Percentiles rank a stretch among this genome's conserved stretches.
Conservation (phyloP, 2,888 invertebrate genomes). For the Orthosia incerta region DNA sequence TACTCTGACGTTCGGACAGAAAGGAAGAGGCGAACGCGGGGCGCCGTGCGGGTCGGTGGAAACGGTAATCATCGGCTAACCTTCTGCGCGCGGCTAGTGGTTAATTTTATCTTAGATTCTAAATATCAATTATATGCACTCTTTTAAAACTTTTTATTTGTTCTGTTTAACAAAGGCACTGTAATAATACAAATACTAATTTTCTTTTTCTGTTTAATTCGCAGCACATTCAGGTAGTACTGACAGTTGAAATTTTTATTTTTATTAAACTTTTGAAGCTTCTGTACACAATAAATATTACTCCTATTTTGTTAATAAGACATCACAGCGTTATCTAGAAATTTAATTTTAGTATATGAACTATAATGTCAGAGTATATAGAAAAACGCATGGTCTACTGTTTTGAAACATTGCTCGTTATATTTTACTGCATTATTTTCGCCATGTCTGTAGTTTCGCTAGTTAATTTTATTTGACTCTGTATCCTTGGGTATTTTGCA, state of each 20-base stretch:
- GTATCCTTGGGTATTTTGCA: too few relatives aligned
- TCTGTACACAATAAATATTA: slow-evolving; percentile 37
- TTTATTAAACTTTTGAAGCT: slow-evolving; percentile 22
- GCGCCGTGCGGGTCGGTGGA: too few relatives aligned
- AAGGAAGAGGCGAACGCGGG: too few relatives aligned
- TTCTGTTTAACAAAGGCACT: background rate
- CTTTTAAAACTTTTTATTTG: background rate
- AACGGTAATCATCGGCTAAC: too few relatives aligned
- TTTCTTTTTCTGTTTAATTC: slow-evolving; percentile 66
- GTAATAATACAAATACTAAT: slow-evolving; percentile 53
- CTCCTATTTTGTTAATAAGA: background rate
- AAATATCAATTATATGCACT: background rate
- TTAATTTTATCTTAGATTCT: background rate
- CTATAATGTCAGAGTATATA: background rate
- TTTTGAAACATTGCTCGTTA: too few relatives aligned
- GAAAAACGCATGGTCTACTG: too few relatives aligned
- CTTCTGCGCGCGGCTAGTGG: too few relatives aligned
- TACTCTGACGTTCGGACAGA: too few relatives aligned
- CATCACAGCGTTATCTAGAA: background rate
- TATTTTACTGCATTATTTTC: too few relatives aligned
- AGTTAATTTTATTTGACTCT: too few relatives aligned
- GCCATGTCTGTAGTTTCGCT: too few relatives aligned
- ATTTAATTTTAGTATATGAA: background rate
- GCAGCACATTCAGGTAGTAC: slow-evolving; percentile 76
- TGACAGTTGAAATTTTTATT: slow-evolving; percentile 17